Base-by-base conservation (phyloP, 2,113 vertebrate species). In the Xiphophorus hellerii region DNA sequence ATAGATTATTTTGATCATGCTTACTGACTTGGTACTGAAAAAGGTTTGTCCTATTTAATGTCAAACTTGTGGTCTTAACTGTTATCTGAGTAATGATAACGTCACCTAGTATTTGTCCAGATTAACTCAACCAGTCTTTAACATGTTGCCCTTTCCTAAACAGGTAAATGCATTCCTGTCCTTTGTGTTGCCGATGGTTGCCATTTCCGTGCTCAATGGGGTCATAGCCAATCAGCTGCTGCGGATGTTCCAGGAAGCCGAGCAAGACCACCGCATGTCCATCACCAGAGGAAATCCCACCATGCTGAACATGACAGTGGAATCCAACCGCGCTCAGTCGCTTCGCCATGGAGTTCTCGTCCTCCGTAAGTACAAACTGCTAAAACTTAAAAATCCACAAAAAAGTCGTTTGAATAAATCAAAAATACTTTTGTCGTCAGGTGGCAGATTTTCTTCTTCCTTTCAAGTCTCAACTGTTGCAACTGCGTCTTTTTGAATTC, bases 211-310 rank as follows among this genome's bases (percentile, higher is more conserved):
- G 71, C 93, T 99, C 83, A 99, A 99, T 80, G 96, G 96, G 27
- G 33, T 98, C 89, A 99, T 99, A 0, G 98, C 97, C 93, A 98
- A 96, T 90, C 97, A 99, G 89, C 95, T 99, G 75, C 93, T 97
- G 13, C 78, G 93, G 62, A 99, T 97, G 97, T 97, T 96, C 81
- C 95, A 80, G 22, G 97, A 99, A 84, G 96, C 97, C 0, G 95
- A 96, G 2, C 96, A 96, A 86, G 97, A 97, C 14, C 96, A 95
- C 90, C 96, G 94, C 7, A 90, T 96, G 39, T 95, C 96, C 89
- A 91, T 94, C 44, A 90, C 94, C 0, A 96, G 95, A 0, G 95
- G 94, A n/a, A 97, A 96, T 80, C 94, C 94, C 76, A 93, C 95
- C 13, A 90, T 94, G 44, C 95, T 99, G 73, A 98, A 93, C 68